Conservation (phyloP, 2,888 invertebrate species). For the Drosophila mulleri region DNA sequence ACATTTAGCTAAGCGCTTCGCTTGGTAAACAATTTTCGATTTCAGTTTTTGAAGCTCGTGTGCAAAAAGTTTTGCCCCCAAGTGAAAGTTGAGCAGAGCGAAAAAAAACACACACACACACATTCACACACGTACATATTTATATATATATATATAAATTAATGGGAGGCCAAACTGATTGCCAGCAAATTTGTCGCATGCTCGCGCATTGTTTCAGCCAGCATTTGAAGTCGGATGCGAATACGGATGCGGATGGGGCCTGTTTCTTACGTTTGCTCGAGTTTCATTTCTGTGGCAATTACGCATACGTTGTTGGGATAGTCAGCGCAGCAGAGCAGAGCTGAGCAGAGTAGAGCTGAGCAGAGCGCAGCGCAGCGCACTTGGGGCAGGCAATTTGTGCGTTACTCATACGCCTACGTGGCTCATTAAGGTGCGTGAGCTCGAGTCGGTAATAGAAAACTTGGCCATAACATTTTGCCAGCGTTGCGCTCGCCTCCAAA, state of each 20-base stretch:
- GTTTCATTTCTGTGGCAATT: conserved; percentile 45
- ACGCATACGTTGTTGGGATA: conserved; percentile 51
- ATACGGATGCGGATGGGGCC: background rate
- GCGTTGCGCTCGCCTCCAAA: conserved; percentile 45
- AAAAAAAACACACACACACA: conserved; percentile 20
- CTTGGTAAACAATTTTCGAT: conserved; percentile 80
- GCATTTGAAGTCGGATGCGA: conserved; percentile 29
- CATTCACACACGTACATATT: background rate
- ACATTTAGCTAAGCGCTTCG: conserved; percentile 79
- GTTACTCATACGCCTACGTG: conserved; percentile 78
- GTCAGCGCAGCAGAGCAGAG: conserved; percentile 11
- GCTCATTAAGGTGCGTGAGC: conserved; percentile 67
- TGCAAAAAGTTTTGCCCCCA: conserved; percentile 65
- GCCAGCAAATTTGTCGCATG: conserved; percentile 43
- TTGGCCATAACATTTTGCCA: conserved; percentile 69
- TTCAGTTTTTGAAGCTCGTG: conserved; percentile 69
- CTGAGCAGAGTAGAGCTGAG: too few species aligned
- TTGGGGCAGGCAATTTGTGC: conserved; percentile 57
- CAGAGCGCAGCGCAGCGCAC: conserved; percentile 14
- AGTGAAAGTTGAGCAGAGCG: conserved; percentile 61
- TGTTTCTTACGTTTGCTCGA: conserved; percentile 28
- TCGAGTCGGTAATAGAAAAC: conserved; percentile 71
- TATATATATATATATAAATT: conserved; percentile 1
- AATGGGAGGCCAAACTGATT: conserved; percentile 16
- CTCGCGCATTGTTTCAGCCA: conserved; percentile 20